Conservation (phyloP, 2,888 invertebrate genomes). For the Cryptophagus acutangulus region DNA sequence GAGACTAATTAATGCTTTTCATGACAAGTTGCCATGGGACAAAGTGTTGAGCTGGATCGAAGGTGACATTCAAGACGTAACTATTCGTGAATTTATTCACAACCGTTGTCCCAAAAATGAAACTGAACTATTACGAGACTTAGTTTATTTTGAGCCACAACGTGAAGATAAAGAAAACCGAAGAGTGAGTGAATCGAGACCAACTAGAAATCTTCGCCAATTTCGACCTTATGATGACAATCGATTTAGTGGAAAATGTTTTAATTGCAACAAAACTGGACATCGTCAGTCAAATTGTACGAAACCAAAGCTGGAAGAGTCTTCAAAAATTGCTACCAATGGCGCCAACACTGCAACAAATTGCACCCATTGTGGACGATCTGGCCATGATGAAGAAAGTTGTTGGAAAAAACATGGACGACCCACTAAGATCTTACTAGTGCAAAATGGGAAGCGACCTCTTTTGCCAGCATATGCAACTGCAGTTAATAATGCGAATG, state of each 20-base stretch:
- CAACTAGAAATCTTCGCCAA: not conserved
- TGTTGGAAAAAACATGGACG: conserved; percentile 2
- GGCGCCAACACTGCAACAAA: not conserved
- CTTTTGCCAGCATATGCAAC: not conserved
- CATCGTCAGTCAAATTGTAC: not conserved
- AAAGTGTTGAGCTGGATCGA: not conserved
- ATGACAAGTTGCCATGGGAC: not conserved
- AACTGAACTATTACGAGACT: not conserved
- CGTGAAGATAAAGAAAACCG: not conserved
- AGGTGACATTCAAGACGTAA: not conserved
- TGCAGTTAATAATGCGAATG: not conserved
- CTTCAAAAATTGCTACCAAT: not conserved
- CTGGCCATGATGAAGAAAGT: not conserved
- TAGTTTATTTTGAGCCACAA: conserved; percentile 1
- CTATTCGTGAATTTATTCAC: not conserved
- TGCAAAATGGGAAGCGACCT: not conserved
- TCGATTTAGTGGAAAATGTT: not conserved
- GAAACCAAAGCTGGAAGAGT: not conserved
- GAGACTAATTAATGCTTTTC: not conserved
- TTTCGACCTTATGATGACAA: too few relatives aligned
- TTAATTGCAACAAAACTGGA: not conserved
- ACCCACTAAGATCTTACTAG: not conserved
- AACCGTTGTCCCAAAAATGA: not conserved
- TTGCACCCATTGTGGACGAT: not conserved
- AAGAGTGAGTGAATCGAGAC: not conserved